Evolutionary conservation across 2,113 vertebrate genomes (phyloP).

Genomic region (Muntiacus muntjak): DNA sequence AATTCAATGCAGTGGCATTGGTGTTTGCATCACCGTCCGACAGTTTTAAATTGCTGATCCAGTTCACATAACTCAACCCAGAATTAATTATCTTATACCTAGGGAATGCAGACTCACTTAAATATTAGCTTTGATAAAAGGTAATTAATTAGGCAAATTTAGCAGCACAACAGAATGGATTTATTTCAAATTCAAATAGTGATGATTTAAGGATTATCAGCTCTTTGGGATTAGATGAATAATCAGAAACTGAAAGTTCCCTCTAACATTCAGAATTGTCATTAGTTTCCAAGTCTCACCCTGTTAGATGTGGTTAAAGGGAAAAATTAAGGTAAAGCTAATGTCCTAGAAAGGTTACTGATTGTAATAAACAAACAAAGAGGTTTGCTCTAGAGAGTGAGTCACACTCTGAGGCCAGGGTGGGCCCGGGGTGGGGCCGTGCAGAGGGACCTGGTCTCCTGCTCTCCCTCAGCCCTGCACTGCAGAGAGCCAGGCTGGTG

Average conservation of each 20-base stretch:
- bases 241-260: not conserved
- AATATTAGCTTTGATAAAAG: not conserved
- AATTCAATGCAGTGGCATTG: not conserved
- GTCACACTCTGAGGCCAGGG: too few species aligned
- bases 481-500: rapidly evolving
- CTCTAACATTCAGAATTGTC: not conserved
- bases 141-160: not conserved
- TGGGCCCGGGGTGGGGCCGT: rapidly evolving
- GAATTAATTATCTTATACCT: not conserved
- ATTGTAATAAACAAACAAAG: not conserved
- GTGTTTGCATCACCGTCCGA: not conserved
- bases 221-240: not conserved
- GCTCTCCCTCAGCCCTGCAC: rapidly evolving
- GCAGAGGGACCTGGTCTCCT: rapidly evolving
- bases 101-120: not conserved
- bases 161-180: not conserved
- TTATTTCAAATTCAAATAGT: not conserved
- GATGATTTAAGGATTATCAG: not conserved
- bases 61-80: not conserved
- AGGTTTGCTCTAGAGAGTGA: not conserved
- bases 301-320: not conserved
- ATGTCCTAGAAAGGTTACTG: not conserved
- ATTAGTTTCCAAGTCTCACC: not conserved
- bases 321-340: not conserved
- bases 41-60: not conserved